Conservation (phyloP, 1,140 invertebrate genomes). For the Rhyzopertha dominica region DNA sequence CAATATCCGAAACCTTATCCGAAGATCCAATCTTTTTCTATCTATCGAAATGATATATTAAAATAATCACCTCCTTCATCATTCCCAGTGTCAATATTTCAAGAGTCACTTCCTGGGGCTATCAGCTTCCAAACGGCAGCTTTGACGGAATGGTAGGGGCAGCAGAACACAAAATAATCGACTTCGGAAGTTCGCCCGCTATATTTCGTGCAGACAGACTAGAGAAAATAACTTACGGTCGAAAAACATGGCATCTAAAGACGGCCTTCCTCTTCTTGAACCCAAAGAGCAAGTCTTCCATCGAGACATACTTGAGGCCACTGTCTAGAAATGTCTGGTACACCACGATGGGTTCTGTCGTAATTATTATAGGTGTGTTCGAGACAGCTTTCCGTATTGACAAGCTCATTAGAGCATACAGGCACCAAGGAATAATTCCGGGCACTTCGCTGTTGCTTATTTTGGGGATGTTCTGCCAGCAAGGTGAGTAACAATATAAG, state of each 20-base stretch:
- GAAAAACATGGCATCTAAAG: constrained; percentile 55
- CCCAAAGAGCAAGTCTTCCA: constrained; percentile 52
- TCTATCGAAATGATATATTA: too few species aligned
- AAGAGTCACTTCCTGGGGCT: constrained; percentile 67
- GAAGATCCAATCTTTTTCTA: too few species aligned
- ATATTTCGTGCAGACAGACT: constrained; percentile 55
- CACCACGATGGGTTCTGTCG: too few species aligned
- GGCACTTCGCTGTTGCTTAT: constrained; percentile 44
- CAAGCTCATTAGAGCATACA: constrained; percentile 15
- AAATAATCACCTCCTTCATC: too few species aligned
- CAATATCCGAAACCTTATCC: too few species aligned
- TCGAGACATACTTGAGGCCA: constrained; percentile 55
- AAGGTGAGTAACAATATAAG: constrained; percentile 31
- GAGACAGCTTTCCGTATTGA: constrained; percentile 35
- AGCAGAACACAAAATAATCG: constrained; percentile 52
- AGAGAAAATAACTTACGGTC: constrained; percentile 55
- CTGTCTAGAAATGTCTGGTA: constrained; percentile 54
- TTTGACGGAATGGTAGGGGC: constrained; percentile 64
- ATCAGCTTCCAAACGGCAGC: constrained; percentile 53
- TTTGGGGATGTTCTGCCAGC: constrained; percentile 46
- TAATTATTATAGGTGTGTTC: constrained; percentile 44
- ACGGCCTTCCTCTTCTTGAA: constrained; percentile 60
- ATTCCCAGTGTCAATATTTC: too few species aligned
- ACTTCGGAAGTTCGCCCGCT: constrained; percentile 57
- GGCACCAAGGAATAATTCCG: constrained; percentile 28